These are phyloP conservation scores for Salminus brasiliensis DNA, from an alignment of 2,113 vertebrate genomes.

Conservation along the genomic window DNA sequence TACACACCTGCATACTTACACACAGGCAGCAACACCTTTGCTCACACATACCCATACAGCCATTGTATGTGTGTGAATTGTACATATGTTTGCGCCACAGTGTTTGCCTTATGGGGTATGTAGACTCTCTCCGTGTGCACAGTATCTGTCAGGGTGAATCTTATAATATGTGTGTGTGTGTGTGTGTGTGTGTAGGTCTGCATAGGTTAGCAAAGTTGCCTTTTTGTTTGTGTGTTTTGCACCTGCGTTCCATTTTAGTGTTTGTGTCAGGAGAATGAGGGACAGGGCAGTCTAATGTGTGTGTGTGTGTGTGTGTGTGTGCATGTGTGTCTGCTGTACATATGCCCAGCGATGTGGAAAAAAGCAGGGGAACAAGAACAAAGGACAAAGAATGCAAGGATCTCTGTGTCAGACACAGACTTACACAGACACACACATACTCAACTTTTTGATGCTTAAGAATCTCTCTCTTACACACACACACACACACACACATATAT, in stretches of 20 bases:
- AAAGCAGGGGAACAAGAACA: slow-evolving; percentile 26
- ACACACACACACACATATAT: slow-evolving; percentile 59
- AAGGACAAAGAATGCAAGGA: slow-evolving; percentile 40
- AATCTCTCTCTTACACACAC: slow-evolving; percentile 62
- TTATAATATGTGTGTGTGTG: slow-evolving; percentile 30
- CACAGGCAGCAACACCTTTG: neutral
- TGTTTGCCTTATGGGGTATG: neutral
- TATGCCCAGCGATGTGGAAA: slow-evolving; percentile 12
- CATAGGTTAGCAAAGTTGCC: neutral
- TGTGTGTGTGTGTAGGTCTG: slow-evolving; percentile 5
- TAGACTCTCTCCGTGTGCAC: neutral
- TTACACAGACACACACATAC: slow-evolving; percentile 17
- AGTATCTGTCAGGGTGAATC: neutral
- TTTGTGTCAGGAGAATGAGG: slow-evolving; percentile 7
- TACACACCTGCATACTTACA: neutral
- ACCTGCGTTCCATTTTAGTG: slow-evolving; percentile 5
- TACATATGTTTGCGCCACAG: neutral
- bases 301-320: slow-evolving; percentile 27
- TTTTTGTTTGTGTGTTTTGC: neutral
- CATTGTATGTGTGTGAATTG: neutral
- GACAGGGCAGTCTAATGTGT: neutral
- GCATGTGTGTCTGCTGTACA: slow-evolving; percentile 10
- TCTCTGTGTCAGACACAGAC: slow-evolving; percentile 12
- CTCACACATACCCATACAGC: neutral
- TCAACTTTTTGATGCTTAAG: too few species aligned